Evolutionary conservation across 2,113 vertebrate species (phyloP), one percentile per base, ranked within the genome.

Genomic region (Mesocricetus auratus): DNA sequence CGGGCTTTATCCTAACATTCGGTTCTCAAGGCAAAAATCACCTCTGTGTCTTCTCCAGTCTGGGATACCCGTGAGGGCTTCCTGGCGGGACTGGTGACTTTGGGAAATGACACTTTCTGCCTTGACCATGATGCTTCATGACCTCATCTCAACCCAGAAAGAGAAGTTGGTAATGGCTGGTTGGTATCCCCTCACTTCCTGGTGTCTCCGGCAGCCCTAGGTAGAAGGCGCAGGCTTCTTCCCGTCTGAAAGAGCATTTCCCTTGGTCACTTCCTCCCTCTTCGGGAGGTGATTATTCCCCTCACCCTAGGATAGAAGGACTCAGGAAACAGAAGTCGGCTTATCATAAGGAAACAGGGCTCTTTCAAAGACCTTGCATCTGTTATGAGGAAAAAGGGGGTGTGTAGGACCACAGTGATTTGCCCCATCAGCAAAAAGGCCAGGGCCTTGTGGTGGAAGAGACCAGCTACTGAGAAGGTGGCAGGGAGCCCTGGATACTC

Each of bases 261-360:
- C 58, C 58, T 91, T 77, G 73, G 31, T 78, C 79, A 47, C 3
- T 64, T 42, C 79, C 75, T 90, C 29, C 56, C 58, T 91, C 60
- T 77, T 77, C 77, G 2, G 0, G 19, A 87, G 69, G 22, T 36
- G 85, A 78, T 42, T 86, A 42, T n/a, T 86, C 42, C 42, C 64
- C 79, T 87, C 36, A n/a, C 26, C 39, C n/a, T 31, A 12, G 82
- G 71, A 50, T 66, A 29, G 71, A 75, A 93, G 64, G 33, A 26
- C 17, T 92, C 88, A 86, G 94, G 92, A 95, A 97, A 92, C 42
- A 94, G 58, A 86, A 91, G 62, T 60, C 73, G 47, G 66, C 26
- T 95, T 93, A 90, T 95, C 29, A 0, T 21, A 36, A 95, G 91
- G 91, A 91, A 96, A 58, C 50, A 71, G 47, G 53, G 79, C 81